These are phyloP conservation scores for Bradypus variegatus DNA, from an alignment of 2,797 vertebrate species.

Conservation along the genomic window DNA sequence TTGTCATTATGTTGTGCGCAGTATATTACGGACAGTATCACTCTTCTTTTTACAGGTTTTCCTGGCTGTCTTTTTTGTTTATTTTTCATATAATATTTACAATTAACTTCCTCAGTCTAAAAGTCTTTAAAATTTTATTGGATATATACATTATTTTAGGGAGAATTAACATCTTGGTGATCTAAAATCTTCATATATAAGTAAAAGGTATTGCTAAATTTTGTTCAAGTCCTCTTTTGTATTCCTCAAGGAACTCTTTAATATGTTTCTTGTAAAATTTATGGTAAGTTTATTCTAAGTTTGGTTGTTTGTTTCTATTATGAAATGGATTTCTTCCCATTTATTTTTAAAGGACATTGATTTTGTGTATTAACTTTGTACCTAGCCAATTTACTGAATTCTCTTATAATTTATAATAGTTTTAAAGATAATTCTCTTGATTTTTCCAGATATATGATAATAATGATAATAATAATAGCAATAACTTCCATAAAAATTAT, in stretches of 20 bases:
- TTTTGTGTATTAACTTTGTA: not conserved
- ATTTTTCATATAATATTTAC: no score
- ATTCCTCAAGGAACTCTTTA: not conserved
- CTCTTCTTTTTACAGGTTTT: no score
- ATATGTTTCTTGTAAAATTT: not conserved
- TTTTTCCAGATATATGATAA: not conserved
- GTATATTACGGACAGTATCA: not conserved
- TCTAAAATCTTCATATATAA: not conserved
- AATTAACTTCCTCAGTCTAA: no score
- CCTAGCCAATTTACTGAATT: not conserved
- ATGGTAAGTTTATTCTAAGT: not conserved
- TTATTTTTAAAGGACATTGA: not conserved
- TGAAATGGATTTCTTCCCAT: not conserved
- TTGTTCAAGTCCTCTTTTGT: not conserved
- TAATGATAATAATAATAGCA: not conserved
- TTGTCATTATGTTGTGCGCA: not conserved
- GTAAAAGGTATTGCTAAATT: not conserved
- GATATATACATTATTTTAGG: no score
- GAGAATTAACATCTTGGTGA: no score
- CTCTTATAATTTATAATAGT: not conserved
- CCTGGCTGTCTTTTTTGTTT: no score
- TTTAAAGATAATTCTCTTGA: not conserved
- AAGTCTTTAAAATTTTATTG: no score
- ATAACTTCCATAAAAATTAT: not conserved
- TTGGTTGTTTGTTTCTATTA: not conserved